Conservation (phyloP, 2,888 invertebrate species). For the Ennomos fuscantarius region DNA sequence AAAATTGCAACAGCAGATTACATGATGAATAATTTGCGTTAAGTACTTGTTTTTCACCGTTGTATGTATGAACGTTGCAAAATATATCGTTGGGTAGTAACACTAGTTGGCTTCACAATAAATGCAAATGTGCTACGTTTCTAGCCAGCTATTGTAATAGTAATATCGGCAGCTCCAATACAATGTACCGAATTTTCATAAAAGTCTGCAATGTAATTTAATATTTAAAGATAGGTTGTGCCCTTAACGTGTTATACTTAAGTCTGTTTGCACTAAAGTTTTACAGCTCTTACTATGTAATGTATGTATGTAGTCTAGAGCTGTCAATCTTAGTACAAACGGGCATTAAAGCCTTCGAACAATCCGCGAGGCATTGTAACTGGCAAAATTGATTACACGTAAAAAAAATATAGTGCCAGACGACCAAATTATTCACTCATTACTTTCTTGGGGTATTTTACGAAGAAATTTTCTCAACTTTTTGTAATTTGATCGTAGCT, state of each 20-base stretch:
- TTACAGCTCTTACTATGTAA: too few species aligned
- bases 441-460: neutral
- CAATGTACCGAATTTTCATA: conserved; percentile 4
- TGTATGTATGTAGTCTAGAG: too few species aligned
- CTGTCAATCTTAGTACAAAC: too few species aligned
- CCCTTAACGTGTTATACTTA: conserved; percentile 47
- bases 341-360: conserved; percentile 40
- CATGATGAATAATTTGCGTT: too few species aligned
- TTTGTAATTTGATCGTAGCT: neutral
- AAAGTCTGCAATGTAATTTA: conserved; percentile 37
- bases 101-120: too few species aligned
- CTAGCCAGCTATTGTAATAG: conserved; percentile 7
- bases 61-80: too few species aligned
- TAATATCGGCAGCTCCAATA: conserved; percentile 35
- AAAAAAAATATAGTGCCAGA: conserved; percentile 4
- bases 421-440: neutral
- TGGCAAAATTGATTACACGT: conserved; percentile 8
- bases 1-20: conserved; percentile 3
- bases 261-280: too few species aligned
- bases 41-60: too few species aligned
- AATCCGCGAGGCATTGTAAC: conserved; percentile 18
- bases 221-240: conserved; percentile 57
- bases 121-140: conserved; percentile 3
- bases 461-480: neutral
- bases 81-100: too few species aligned